Evolutionary conservation across 2,888 invertebrate genomes (phyloP).

Genomic region (Toxonevra muliebris): DNA sequence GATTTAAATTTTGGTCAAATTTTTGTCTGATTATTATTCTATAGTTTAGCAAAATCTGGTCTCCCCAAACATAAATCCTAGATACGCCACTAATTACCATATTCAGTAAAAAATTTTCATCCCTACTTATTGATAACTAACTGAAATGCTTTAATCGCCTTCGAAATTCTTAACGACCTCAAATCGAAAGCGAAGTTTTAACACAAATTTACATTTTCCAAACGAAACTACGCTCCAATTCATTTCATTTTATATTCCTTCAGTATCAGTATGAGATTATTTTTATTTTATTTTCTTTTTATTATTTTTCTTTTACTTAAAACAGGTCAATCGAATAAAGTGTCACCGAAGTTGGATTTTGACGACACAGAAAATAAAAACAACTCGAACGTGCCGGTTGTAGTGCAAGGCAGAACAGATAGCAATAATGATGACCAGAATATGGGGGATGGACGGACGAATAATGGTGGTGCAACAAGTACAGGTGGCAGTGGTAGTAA

Average conservation of each 20-base stretch:
- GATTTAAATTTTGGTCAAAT: too few relatives aligned
- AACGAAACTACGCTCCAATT: not conserved
- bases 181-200: not conserved
- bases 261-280: too few relatives aligned
- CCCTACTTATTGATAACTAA: too few relatives aligned
- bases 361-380: slow-evolving; percentile 52
- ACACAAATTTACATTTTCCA: not conserved
- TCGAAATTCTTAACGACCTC: not conserved
- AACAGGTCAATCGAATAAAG: slow-evolving; percentile 58
- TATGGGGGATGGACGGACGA: slow-evolving; percentile 28
- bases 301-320: slow-evolving; percentile 22
- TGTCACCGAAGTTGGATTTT: slow-evolving; percentile 64
- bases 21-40: too few relatives aligned
- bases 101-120: too few relatives aligned
- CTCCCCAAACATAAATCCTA: too few relatives aligned
- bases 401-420: slow-evolving; percentile 32
- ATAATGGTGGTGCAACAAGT: slow-evolving; percentile 37
- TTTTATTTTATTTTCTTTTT: too few relatives aligned
- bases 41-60: too few relatives aligned
- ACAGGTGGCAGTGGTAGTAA: slow-evolving; percentile 17
- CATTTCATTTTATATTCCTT: too few relatives aligned
- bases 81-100: too few relatives aligned
- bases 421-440: slow-evolving; percentile 33
- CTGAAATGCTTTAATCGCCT: not conserved
- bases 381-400: slow-evolving; percentile 48